Base-by-base conservation (phyloP, 2,113 vertebrate species). In the Ranitomeya imitator region DNA sequence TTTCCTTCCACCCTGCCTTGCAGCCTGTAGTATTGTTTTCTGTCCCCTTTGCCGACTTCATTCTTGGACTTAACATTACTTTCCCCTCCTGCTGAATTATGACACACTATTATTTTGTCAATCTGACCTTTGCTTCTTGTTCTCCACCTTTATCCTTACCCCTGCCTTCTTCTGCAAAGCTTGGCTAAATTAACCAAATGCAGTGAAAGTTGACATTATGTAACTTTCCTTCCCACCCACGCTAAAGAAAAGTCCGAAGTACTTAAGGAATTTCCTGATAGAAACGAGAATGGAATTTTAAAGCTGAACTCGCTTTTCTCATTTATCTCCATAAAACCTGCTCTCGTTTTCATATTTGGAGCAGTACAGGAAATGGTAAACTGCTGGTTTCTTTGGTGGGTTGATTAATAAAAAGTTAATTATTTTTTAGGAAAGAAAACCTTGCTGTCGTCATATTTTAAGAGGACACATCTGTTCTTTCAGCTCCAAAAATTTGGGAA, bases 381-480 rank as follows among this genome's bases (percentile, higher is more conserved):
- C 51, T 15, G 13, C 51, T 63, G 15, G 57, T 57, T 83, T 11
- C 14, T 18, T 45, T 76, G 55, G 19, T 23, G 8, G 55, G 31
- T 31, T 76, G 71, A 31, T 82, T 82, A 92, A 89, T 88, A 52
- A 83, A 69, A 69, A 55, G 16, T 54, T 69, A 26, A n/a, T 54
- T 69, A 63, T 69, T 69, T 69, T 12, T 52, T 21, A 8, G 13
- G 19, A 37, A 83, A 67, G 12, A 83, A 83, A 63, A 91, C 93
- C 88, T 89, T 93, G 91, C 90, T 89, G 83, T 86, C 89, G 86
- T 90, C 4, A 3, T 90, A 88, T 91, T 93, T 92, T 90, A 93
- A 91, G 91, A 90, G 23, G 91, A 95, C 94, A 95, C 94, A 96
- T 96, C 95, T 96, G 96, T 93, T 94, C 94, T 93, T 92, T 57